Evolutionary conservation across 2,113 vertebrate species (phyloP).

Genomic region (Ciconia stormi): DNA sequence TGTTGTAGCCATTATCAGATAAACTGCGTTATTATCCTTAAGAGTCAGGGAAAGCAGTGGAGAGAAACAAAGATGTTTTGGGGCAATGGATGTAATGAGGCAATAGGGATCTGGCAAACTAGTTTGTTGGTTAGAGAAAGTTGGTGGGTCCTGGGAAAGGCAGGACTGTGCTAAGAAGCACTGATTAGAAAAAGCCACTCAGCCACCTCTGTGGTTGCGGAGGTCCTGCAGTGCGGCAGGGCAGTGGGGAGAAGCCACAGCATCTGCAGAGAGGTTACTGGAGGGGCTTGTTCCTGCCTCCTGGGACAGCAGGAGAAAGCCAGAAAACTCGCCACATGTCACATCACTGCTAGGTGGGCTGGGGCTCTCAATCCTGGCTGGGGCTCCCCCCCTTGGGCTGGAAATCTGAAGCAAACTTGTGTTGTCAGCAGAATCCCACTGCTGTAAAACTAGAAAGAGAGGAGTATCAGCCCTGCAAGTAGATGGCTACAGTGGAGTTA

Average conservation of each 20-base stretch:
- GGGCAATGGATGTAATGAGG: neutral
- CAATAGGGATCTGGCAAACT: neutral
- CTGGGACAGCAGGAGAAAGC: neutral
- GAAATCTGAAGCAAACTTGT: neutral
- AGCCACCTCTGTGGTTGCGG: neutral
- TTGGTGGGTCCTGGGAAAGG: neutral
- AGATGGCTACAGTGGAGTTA: neutral
- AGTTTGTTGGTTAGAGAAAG: neutral
- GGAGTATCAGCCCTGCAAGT: neutral
- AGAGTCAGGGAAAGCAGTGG: neutral
- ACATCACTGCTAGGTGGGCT: neutral
- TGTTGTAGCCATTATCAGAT: neutral
- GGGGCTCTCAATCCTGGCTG: neutral
- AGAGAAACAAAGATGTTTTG: neutral
- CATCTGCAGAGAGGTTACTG: neutral
- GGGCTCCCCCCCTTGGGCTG: fast-evolving
- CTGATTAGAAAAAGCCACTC: neutral
- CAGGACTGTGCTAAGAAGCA: neutral
- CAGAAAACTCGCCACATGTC: neutral
- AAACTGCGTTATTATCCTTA: neutral
- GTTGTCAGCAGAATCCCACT: neutral
- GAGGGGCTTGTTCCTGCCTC: neutral
- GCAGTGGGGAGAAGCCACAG: neutral
- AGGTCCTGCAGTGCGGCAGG: neutral
- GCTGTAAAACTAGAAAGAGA: neutral